Evolutionary conservation across 2,888 invertebrate species (phyloP), one percentile per base, ranked within the genome.

Genomic region (Pseudanteris insignis): DNA sequence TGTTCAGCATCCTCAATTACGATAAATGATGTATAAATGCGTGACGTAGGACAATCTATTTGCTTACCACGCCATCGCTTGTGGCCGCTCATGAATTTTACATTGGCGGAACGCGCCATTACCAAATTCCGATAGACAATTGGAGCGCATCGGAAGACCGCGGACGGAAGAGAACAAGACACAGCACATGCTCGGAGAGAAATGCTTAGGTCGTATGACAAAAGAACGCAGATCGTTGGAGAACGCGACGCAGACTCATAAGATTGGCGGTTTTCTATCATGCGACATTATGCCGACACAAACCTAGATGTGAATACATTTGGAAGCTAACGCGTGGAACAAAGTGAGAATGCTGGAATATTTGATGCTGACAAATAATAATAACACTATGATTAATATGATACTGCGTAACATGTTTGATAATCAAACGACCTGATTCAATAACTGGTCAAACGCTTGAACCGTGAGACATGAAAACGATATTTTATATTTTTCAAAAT

Each of bases 61-160:
- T 66, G 69, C 59, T 65, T 66, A 70, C 67, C 69, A 65, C 65
- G 65, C 63, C 59, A 48, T 37, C 28, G 43, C 48, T 32, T 40
- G 57, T 48, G 60, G 65, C 63, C 62, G 64, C 59, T 70, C 70
- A 70, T 72, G 70, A 70, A 70, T 70, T 71, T 71, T 70, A 67
- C 70, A 72, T 69, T 47, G 55, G 14, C 48, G 62, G 63, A 66
- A 68, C 68, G 66, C 63, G 65, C 72, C 65, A 72, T 69, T 71
- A 72, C 68, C 68, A 70, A 70, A 70, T 71, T 73, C 67, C 65
- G 57, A 68, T 72, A 64, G 69, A 70, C 69, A 70, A 73, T 72
- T 67, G 68, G 59, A 57, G 41, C 62, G 62, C 63, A 53, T 44
- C 37, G 25, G 44, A 44, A 44, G 32, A 44, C 64, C 55, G 18